Percentiles rank a stretch among this genome's conserved stretches.
Conservation (phyloP, 2,888 invertebrate species). For the Cantharis flavilabris region DNA sequence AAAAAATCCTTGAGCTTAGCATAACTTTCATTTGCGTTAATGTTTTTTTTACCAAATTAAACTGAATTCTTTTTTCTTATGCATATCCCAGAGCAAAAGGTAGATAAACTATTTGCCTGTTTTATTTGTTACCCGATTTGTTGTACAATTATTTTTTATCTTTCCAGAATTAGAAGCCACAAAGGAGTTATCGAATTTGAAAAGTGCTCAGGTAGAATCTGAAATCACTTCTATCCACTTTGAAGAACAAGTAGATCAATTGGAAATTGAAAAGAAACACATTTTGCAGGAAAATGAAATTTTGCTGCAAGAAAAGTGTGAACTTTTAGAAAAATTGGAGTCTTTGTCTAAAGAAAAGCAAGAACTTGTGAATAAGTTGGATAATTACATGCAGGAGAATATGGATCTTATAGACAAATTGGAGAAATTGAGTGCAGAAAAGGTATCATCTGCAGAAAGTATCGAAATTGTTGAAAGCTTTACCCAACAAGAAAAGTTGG, state of each 20-base stretch:
- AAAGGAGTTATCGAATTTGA: not conserved
- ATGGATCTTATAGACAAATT: conserved; percentile 74
- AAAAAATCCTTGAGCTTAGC: conserved; percentile 13
- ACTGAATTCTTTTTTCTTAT: conserved; percentile 18
- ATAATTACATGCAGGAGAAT: conserved; percentile 72
- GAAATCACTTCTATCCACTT: conserved; percentile 79
- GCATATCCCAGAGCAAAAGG: conserved; percentile 25
- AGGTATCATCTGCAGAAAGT: conserved; percentile 76
- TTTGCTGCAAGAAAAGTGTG: conserved; percentile 60
- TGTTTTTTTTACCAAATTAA: conserved; percentile 3
- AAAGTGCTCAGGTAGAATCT: conserved; percentile 66
- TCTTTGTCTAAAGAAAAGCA: conserved; percentile 64
- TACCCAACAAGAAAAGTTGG: conserved; percentile 71
- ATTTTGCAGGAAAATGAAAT: conserved; percentile 59
- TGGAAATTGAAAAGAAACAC: conserved; percentile 59
- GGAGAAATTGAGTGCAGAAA: conserved; percentile 72
- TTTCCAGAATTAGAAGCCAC: conserved; percentile 28
- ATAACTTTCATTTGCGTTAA: conserved; percentile 35
- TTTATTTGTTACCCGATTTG: not conserved
- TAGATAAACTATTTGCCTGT: conserved; percentile 13
- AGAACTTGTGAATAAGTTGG: conserved; percentile 64
- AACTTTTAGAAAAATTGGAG: conserved; percentile 62
- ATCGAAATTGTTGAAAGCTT: conserved; percentile 75
- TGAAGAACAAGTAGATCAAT: conserved; percentile 73
- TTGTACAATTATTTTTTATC: not conserved